These are phyloP conservation scores for Echinometra lucunter DNA, from an alignment of 53 echinoderm and acorn worm genomes.

Conservation along the genomic window DNA sequence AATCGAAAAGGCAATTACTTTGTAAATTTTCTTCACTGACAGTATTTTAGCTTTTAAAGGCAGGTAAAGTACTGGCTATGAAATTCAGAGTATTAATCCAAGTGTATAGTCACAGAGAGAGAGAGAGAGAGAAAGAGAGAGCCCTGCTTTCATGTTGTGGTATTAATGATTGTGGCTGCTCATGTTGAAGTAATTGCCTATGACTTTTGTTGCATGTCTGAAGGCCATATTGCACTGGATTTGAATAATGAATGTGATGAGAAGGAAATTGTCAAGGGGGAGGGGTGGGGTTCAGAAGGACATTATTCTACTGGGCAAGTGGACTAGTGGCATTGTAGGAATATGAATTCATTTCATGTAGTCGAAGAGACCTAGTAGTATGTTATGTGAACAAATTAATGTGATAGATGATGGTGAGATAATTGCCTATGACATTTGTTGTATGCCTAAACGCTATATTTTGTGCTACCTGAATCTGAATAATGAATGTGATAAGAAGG, in stretches of 20 bases:
- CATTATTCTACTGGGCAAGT: not conserved
- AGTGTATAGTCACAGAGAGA: not conserved
- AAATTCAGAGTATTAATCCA: not conserved
- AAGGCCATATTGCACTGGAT: not conserved
- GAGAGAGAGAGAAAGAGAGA: not conserved
- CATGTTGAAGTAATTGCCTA: conserved; percentile 6
- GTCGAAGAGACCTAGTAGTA: not conserved
- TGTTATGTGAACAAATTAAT: not conserved
- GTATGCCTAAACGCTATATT: not conserved
- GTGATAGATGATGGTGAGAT: conserved; percentile 3
- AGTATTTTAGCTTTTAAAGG: too few relatives aligned
- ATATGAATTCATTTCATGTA: not conserved
- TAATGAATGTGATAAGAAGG: not conserved
- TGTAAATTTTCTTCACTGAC: too few relatives aligned
- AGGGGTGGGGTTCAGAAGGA: not conserved
- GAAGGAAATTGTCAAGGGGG: not conserved
- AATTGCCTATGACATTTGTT: conserved; percentile 19
- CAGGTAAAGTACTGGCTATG: too few relatives aligned
- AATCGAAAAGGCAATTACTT: too few relatives aligned
- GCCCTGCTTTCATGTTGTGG: not conserved
- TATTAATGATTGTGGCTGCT: not conserved
- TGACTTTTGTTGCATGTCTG: conserved; percentile 36
- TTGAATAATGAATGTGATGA: conserved; percentile 12
- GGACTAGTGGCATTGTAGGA: not conserved
- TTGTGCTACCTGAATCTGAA: not conserved